Conservation (phyloP, 2,888 invertebrate species). For the Rhagonycha lutea region DNA sequence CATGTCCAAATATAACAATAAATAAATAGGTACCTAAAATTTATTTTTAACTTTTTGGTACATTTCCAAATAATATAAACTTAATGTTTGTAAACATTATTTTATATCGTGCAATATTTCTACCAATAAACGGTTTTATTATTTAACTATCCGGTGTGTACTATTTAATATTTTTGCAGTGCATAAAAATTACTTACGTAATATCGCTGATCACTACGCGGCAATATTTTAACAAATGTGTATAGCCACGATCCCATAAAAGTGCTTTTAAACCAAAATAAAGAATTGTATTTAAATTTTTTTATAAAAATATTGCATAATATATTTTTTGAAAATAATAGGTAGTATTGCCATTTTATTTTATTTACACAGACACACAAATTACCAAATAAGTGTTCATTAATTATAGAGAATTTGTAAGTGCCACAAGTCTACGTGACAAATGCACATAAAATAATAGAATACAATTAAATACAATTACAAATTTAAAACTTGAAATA, state of each 20-base stretch:
- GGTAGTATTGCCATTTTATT: neutral
- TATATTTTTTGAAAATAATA: neutral
- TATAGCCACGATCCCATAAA: neutral
- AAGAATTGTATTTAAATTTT: neutral
- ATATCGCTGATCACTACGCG: neutral
- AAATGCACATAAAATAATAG: neutral
- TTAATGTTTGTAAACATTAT: neutral
- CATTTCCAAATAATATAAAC: neutral
- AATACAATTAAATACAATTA: neutral
- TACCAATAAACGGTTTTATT: neutral
- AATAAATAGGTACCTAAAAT: neutral
- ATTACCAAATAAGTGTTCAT: neutral
- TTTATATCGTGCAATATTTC: neutral
- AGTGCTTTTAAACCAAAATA: neutral
- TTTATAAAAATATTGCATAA: neutral
- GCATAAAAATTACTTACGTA: neutral
- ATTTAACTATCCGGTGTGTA: neutral
- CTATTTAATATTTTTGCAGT: neutral
- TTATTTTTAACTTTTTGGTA: neutral
- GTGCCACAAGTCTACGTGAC: neutral
- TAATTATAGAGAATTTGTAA: neutral
- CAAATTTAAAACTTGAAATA: neutral
- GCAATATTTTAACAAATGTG: neutral
- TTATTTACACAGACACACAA: neutral
- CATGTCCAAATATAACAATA: conserved; percentile 16